Evolutionary conservation across 2,888 invertebrate genomes (phyloP).

Genomic region (Oligia latruncula): DNA sequence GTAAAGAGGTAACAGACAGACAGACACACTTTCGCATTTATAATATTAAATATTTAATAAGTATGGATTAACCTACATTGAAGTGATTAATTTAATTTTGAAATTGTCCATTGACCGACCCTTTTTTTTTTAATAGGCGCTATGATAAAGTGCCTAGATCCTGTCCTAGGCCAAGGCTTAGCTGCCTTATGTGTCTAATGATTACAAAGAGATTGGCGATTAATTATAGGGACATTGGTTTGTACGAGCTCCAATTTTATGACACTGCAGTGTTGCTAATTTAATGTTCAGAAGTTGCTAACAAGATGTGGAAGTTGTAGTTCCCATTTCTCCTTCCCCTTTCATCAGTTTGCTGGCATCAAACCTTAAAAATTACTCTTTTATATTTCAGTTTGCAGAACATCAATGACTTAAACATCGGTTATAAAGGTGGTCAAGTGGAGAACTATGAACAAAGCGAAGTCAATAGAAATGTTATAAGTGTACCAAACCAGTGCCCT

Average conservation of each 20-base stretch:
- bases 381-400: slow-evolving; percentile 47
- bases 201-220: background rate
- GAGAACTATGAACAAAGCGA: slow-evolving; percentile 13
- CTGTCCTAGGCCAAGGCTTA: background rate
- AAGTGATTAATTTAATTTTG: background rate
- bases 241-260: background rate
- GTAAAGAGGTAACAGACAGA: too few relatives aligned
- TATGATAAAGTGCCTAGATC: too few relatives aligned
- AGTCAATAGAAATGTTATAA: slow-evolving; percentile 70
- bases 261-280: background rate
- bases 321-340: background rate
- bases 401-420: slow-evolving; percentile 24
- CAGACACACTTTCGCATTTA: too few relatives aligned
- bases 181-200: background rate
- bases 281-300: background rate
- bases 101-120: background rate
- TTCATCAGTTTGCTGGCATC: background rate
- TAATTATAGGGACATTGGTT: background rate
- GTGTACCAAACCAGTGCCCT: slow-evolving; percentile 80
- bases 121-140: too few relatives aligned
- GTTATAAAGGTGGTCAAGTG: slow-evolving; percentile 18
- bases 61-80: too few relatives aligned
- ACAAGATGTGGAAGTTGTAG: background rate
- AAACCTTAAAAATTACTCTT: background rate
- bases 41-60: too few relatives aligned